phyloP scores from a whole-genome alignment of 2,113 vertebrate genomes.

The Cephalopterus ornatus region DNA sequence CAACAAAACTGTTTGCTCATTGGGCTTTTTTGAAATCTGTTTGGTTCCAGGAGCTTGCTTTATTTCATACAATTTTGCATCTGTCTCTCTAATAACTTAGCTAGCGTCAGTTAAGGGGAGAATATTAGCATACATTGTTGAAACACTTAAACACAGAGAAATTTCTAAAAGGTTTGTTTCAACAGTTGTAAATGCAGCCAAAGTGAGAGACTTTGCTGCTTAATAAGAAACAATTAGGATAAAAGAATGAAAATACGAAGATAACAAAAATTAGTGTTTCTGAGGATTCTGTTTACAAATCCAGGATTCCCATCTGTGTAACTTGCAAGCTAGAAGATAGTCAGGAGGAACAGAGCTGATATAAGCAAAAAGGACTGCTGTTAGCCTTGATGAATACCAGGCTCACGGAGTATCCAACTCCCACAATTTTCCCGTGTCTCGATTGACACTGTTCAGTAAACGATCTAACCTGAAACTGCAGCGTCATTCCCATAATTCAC shows the following conservation, averaged over 20 bases:
- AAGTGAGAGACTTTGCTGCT: neutral
- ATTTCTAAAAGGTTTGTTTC: neutral
- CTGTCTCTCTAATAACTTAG: neutral
- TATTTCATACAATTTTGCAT: neutral
- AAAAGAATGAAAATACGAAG: neutral
- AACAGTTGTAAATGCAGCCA: neutral
- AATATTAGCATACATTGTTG: neutral
- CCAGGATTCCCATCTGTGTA: neutral
- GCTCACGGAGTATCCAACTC: neutral
- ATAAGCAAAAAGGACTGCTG: neutral
- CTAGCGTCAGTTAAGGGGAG: neutral
- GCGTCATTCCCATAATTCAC: neutral
- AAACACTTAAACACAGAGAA: neutral
- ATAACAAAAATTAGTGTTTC: neutral
- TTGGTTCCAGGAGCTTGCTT: neutral
- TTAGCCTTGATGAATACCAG: neutral
- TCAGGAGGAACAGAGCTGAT: neutral
- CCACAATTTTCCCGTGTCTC: neutral
- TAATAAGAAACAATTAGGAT: neutral
- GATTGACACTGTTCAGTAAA: neutral
- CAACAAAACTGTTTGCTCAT: neutral
- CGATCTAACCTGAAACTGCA: neutral
- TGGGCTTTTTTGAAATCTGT: neutral
- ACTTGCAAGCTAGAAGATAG: neutral
- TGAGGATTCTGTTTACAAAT: neutral